Conservation (phyloP, 2,888 invertebrate genomes). For the Hemithea aestivaria region DNA sequence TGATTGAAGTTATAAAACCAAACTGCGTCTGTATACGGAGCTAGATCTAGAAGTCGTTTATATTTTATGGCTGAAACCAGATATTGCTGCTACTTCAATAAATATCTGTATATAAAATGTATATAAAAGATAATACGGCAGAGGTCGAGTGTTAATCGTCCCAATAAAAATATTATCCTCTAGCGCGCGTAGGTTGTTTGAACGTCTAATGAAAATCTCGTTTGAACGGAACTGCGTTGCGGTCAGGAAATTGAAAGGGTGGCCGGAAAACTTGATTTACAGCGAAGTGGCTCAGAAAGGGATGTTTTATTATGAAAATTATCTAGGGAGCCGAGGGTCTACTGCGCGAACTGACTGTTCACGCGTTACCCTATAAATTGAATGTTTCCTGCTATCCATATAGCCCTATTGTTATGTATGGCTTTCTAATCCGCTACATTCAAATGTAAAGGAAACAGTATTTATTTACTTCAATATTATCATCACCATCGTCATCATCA, state of each 20-base stretch:
- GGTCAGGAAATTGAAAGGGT: conserved; percentile 72
- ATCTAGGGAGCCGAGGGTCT: conserved; percentile 46
- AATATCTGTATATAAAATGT: neutral
- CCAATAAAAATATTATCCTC: conserved; percentile 45
- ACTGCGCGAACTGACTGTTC: conserved; percentile 38
- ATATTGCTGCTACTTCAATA: no score
- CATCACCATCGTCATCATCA: no score
- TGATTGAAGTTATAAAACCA: no score
- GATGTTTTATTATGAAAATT: conserved; percentile 72
- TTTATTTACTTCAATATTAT: no score
- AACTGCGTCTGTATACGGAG: no score
- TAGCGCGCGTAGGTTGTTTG: conserved; percentile 41
- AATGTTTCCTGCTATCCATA: neutral
- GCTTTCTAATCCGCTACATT: no score
- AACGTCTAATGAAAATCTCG: conserved; percentile 60
- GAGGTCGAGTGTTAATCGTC: conserved; percentile 35
- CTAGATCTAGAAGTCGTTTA: no score
- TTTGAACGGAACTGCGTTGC: conserved; percentile 58
- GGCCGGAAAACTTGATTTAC: conserved; percentile 70
- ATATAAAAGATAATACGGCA: conserved; percentile 6
- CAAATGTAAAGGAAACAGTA: no score
- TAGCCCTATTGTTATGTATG: no score
- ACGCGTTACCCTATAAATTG: conserved; percentile 28
- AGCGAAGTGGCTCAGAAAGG: conserved; percentile 65
- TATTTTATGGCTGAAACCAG: no score